These are phyloP conservation scores for Heliornis fulica DNA, from an alignment of 2,113 vertebrate genomes.

Conservation along the genomic window DNA sequence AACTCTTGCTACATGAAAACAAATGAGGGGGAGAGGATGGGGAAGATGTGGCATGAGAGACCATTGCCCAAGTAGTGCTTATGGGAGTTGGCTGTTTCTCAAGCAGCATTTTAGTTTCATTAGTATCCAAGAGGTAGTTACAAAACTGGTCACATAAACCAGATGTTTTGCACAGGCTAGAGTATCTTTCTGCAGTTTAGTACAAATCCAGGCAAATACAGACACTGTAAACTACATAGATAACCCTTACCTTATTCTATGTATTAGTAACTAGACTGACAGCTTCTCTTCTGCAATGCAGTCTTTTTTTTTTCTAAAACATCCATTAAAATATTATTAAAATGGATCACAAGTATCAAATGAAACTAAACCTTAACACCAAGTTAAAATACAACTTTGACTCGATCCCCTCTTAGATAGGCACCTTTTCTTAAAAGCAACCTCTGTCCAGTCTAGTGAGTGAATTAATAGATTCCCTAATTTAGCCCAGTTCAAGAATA, in stretches of 20 bases:
- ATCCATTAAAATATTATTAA: background rate
- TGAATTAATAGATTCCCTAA: background rate
- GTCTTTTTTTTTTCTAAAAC: background rate
- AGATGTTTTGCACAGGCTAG: background rate
- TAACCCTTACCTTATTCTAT: background rate
- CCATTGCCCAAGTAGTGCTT: background rate
- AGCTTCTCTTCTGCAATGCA: background rate
- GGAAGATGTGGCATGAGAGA: background rate
- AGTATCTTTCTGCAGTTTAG: background rate
- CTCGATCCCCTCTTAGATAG: background rate
- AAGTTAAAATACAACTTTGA: background rate
- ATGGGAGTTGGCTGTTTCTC: background rate
- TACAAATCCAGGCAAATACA: background rate
- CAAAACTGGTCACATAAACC: background rate
- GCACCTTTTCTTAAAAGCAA: background rate
- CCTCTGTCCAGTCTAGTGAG: background rate
- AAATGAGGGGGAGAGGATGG: background rate
- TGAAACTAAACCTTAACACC: background rate
- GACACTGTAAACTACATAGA: background rate
- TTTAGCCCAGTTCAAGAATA: background rate
- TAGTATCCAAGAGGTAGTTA: background rate
- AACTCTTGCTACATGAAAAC: background rate
- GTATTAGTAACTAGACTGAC: background rate
- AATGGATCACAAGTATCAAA: background rate
- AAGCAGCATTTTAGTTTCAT: background rate